Evolutionary conservation across 2,797 vertebrate genomes (phyloP), one percentile per base, ranked within the genome.

Genomic region (Bovichtus diacanthus): DNA sequence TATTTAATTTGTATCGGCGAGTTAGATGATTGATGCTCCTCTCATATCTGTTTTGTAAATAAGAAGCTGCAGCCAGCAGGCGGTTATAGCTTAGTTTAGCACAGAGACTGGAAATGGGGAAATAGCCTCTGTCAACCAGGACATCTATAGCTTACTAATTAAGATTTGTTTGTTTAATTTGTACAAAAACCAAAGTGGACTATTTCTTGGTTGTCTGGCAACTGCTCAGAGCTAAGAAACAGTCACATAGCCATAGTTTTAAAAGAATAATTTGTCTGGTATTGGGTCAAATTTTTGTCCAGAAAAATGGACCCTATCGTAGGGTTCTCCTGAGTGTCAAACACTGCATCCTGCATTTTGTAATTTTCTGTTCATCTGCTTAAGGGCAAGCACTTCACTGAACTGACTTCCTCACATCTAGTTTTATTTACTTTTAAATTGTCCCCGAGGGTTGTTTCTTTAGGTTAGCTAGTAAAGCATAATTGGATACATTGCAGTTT

Each of bases 341-440:
- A 73, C 58, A 36, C 62, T 63, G 58, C 39, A 55, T 51, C 23
- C 18, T 59, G 44, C 25, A 43, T 69, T 81, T 66, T 29, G 9
- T 13, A 49, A 13, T 18, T 5, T 2, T 65, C 25, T 64, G 1
- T 55, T 76, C 8, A 0, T 73, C 12, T 23, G 68, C 15, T 72
- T 23, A 16, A 36, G 6, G 23, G 21, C n/a, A 46, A 51, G 23
- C 39, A 36, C 34, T 43, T 19, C 43, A 65, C 8, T 63, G 60
- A 34, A 39, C 39, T 65, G n/a, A 61, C 39, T 38, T 55, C 11
- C 6, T 55, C 34, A 5, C 16, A 2, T 58, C 9, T 51, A 1
- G 36, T 49, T 54, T n/a, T 15, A 18, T 34, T 31, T 25, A 23
- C 38, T 19, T 61, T 68, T 18, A 44, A 39, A 62, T 50, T 16